Percentiles rank a stretch among this genome's conserved stretches.
Conservation (phyloP, 2,797 vertebrate genomes). For the Pangasius macronema region DNA sequence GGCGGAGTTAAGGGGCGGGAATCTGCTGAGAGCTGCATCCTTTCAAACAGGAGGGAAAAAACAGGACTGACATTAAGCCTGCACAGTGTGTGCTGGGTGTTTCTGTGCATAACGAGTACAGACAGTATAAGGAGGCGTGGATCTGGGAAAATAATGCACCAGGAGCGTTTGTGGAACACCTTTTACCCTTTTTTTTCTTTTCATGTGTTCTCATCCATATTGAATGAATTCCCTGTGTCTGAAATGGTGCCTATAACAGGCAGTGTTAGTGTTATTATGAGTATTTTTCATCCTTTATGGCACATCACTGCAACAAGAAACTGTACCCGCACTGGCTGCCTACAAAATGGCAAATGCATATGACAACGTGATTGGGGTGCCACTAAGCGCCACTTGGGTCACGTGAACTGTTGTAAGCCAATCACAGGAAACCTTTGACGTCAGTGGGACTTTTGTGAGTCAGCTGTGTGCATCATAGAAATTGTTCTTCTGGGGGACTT, state of each 20-base stretch:
- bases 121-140: neutral
- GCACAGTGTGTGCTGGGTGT: neutral
- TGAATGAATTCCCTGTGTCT: neutral
- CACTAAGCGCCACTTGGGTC: neutral
- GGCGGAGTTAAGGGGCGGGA: constrained; percentile 50
- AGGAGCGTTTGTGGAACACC: too few relatives aligned
- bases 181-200: too few relatives aligned
- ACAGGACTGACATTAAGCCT: constrained; percentile 12
- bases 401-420: neutral
- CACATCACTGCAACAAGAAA: neutral
- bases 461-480: neutral
- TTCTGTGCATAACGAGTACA: neutral
- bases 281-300: too few relatives aligned
- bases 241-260: neutral
- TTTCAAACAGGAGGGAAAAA: constrained; percentile 24
- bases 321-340: too few relatives aligned
- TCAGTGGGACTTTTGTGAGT: neutral
- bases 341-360: neutral
- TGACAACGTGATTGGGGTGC: neutral
- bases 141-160: neutral
- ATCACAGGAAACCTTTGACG: neutral
- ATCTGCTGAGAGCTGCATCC: constrained; percentile 44
- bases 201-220: neutral
- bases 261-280: too few relatives aligned
- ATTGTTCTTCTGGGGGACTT: neutral